Base-by-base conservation (phyloP, 2,888 invertebrate genomes). In the Smittia aterrima region DNA sequence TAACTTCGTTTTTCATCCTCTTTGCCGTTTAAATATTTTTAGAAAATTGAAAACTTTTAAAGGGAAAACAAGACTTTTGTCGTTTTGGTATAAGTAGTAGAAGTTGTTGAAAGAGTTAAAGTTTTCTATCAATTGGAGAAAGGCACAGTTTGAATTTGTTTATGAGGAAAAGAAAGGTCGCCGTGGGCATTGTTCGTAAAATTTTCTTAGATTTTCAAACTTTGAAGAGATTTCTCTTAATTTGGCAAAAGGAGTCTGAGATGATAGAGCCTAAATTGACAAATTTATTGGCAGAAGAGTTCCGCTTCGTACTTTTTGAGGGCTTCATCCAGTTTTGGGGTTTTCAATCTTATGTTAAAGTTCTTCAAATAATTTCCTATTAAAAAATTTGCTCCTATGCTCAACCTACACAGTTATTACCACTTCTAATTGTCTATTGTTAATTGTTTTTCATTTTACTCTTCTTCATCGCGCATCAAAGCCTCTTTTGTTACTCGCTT, bases 91-190 rank as follows among this genome's bases (percentile, higher is more conserved):
- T 7, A 47, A 47, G 16, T 47, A 47, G 16, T 2, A 11, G n/a
- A 47, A 47, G 47, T 47, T 47, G 47, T 16, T 11, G 11, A 47
- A 11, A 47, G 2, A 16, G 11, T 47, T 16, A 38, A 38, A 7
- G 38, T 47, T 47, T 2, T 6, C 32, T 32, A 32, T 47, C 16
- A 47, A 47, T 47, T 32, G 32, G 47, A 47, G 16, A 47, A 38
- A 47, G 47, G 47, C 47, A 47, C 47, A 47, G 47, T n/a, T n/a
- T 47, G 11, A n/a, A 47, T 47, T 47, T 47, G n/a, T 47, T 47
- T 3, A 32, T 32, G 47, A n/a, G 11, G 47, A 47, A 47, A 6
- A 13, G 16, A n/a, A n/a, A 47, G 32, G 32, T 32, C 11, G 47
- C 47, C 16, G 2, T 47, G 47, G 11, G 47, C 47, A 47, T 32